Evolutionary conservation across 2,888 invertebrate species (phyloP), one percentile per base, ranked within the genome.

Genomic region (Pediacus dermestoides): DNA sequence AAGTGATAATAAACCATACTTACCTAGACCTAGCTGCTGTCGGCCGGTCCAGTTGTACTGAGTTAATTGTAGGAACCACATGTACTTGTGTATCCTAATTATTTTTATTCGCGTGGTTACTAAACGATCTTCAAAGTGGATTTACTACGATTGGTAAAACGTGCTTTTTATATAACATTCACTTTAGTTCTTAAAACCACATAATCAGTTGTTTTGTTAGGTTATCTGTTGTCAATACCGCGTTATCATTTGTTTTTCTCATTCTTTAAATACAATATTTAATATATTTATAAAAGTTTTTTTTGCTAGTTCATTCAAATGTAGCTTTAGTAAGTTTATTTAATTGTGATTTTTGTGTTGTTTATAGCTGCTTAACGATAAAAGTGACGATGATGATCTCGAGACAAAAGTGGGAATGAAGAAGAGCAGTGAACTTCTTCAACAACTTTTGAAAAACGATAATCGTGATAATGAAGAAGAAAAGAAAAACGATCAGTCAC

Each of bases 321-420:
- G n/a, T n/a, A 27, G 18, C 22, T 14, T 6, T n/a, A 9, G 14
- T 33, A 23, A 21, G 27, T 27, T 11, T 34, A 8, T 34, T 27
- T 35, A 30, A 7, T 28, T 28, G 27, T 28, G 25, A 27, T 25
- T 34, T 36, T 32, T 39, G 37, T 45, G n/a, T n/a, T n/a, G 50
- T 47, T 68, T 67, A 12, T 64, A 88, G 86, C 77, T 90, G 66
- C 72, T 89, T 46, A 89, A 88, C 63, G 86, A 88, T 50, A 87
- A 85, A 68, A 83, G 80, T 42, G 88, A 88, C 55, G 88, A 88
- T 52, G 88, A 88, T 52, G 80, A 81, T 46, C 76, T 80, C 40
- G 84, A 82, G 46, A 71, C 71, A 49, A 73, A 75, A 53, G 54
- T 70, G 55, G 75, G 76, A 22, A 55, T 75, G 44, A 75, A 74